A percentile compares a stretch with the other conserved stretches of the same genome.
phyloP scores from a whole-genome alignment of 2,113 vertebrate species.

The Corydoras maculifer region DNA sequence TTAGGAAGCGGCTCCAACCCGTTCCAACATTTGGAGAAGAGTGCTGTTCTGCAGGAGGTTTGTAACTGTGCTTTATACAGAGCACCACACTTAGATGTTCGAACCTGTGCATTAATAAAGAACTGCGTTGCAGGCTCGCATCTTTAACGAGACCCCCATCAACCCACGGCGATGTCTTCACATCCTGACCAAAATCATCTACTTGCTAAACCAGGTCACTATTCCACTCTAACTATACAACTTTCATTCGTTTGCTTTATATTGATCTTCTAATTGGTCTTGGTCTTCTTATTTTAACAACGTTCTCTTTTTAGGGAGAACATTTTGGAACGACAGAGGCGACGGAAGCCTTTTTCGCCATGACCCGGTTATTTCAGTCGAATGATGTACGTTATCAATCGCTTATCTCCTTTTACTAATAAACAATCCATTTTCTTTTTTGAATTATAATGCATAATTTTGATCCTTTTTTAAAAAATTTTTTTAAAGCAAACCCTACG shows the following conservation, averaged over 20 bases:
- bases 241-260: background rate
- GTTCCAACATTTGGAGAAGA: constrained; percentile 96
- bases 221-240: accelerated
- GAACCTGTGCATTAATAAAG: background rate
- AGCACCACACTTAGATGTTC: background rate
- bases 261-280: background rate
- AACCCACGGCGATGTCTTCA: constrained; percentile 95
- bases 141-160: constrained; percentile 96
- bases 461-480: background rate
- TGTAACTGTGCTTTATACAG: background rate
- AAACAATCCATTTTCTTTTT: background rate
- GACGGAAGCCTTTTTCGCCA: constrained; percentile 96
- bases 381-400: constrained; percentile 79
- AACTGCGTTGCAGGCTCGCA: constrained; percentile 70
- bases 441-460: background rate
- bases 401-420: background rate
- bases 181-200: constrained; percentile 96
- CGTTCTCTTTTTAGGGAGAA: constrained; percentile 71
- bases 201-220: constrained; percentile 91
- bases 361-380: constrained; percentile 95
- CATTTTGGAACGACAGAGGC: constrained; percentile 95
- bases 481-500: constrained; percentile 83
- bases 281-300: background rate
- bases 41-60: constrained; percentile 95
- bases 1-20: constrained; percentile 93